Evolutionary conservation across 2,797 vertebrate genomes (phyloP).

Genomic region (Neoniphon sammara): DNA sequence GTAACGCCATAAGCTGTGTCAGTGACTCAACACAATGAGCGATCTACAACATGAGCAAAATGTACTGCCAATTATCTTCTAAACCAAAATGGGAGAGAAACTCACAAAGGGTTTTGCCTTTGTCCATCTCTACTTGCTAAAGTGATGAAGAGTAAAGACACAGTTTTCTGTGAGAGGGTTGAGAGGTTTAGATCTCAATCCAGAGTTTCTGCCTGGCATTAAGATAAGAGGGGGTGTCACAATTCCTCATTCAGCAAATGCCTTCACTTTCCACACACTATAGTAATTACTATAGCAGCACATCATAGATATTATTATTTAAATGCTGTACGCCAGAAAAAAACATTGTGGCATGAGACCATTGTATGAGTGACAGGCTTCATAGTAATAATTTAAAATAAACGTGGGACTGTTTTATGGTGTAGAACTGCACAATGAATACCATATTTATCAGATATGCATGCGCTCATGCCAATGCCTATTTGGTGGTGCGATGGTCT

Average conservation of each 20-base stretch:
- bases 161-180: background rate
- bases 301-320: background rate
- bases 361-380: conserved; percentile 1
- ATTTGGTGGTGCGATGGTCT: background rate
- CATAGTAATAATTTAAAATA: conserved; percentile 6
- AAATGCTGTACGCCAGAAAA: background rate
- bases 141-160: background rate
- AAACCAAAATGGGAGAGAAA: background rate
- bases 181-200: background rate
- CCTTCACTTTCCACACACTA: background rate
- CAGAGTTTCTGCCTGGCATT: background rate
- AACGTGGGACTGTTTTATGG: background rate
- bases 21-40: conserved; percentile 41
- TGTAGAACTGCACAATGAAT: background rate
- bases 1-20: conserved; percentile 24
- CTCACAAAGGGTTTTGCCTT: background rate
- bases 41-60: conserved; percentile 37
- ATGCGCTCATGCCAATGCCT: background rate
- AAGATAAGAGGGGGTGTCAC: background rate
- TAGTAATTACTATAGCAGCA: background rate
- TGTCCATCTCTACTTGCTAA: conserved; percentile 1
- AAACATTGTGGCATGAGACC: background rate
- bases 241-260: background rate
- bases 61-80: background rate
- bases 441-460: background rate